phyloP scores from a whole-genome alignment of 2,888 invertebrate genomes.

The Malacosoma neustria region DNA sequence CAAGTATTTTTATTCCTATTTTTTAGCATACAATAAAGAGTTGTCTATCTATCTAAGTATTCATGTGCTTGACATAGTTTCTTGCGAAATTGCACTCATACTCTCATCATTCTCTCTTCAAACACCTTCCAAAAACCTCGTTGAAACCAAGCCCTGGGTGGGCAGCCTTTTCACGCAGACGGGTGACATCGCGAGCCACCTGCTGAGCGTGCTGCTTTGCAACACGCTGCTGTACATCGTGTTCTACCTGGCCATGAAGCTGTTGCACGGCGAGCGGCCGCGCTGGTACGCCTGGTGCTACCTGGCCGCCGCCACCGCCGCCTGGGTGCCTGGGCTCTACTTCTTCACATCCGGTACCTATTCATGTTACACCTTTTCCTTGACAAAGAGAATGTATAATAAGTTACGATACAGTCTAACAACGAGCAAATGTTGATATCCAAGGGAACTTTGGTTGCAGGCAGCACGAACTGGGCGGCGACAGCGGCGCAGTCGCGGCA shows the following conservation, averaged over 20 bases:
- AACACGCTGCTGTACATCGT: constrained; percentile 87
- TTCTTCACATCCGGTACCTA: constrained; percentile 43
- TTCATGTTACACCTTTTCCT: no score
- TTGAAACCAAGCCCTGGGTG: background rate
- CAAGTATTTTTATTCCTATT: no score
- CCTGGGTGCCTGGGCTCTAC: constrained; percentile 82
- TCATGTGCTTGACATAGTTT: no score
- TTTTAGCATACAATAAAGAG: no score
- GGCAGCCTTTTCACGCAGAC: constrained; percentile 71
- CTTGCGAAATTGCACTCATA: no score
- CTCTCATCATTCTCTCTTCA: no score
- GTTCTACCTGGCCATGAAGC: constrained; percentile 92
- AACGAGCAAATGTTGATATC: no score
- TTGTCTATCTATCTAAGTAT: no score
- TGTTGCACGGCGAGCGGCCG: constrained; percentile 78
- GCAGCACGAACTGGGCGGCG: constrained; percentile 44
- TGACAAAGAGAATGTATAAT: no score
- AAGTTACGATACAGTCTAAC: no score
- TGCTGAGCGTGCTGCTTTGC: constrained; percentile 86
- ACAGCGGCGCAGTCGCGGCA: constrained; percentile 84
- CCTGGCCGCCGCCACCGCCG: constrained; percentile 76
- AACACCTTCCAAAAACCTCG: no score
- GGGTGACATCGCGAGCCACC: constrained; percentile 86
- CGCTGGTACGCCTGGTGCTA: constrained; percentile 78
- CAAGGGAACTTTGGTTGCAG: no score